Evolutionary conservation across 2,888 invertebrate species (phyloP), one percentile per base, ranked within the genome.

Genomic region (Aphodius granarius): DNA sequence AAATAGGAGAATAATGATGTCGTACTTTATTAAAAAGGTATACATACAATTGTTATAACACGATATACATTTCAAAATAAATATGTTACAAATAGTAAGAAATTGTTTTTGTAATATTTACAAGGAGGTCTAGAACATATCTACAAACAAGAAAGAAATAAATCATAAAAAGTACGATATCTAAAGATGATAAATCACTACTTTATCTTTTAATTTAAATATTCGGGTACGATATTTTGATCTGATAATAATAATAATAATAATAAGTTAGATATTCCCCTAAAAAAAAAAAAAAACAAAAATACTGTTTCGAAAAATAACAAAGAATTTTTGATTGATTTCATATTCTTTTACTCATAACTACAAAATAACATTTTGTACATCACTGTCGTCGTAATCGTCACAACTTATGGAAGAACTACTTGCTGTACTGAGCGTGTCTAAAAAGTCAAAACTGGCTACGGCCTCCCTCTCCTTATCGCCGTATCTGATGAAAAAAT

Each of bases 391-490:
- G n/a, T 71, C 22, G 71, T n/a, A 20, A 19, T 68, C 73, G 16
- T 84, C 84, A 77, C 84, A 84, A 76, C 80, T 83, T 66, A 82
- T 63, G 16, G 83, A 83, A n/a, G 83, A 84, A 75, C 84, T 83
- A 77, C 83, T 84, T 5, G 83, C 81, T 3, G 83, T 83, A 76
- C 85, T 84, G 82, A 93, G 87, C 83, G 92, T 92, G 87, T 94
- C 92, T 82, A 94, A 90, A 89, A 94, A 94, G 88, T 94, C 94
- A 88, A 94, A 94, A 82, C 91, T 92, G 78, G 94, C 92, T 81
- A 94, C 93, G 78, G 94, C 94, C 84, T 93, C 94, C 78, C 90
- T 90, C 85, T 94, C 94, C 84, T 92, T 91, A 82, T 93, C 93
- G 71, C 94, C 94, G 89, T 91, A 94, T 81, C 94, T 91, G 78